Base-by-base conservation (phyloP, 2,113 vertebrate genomes). In the Bostrychus sinensis region DNA sequence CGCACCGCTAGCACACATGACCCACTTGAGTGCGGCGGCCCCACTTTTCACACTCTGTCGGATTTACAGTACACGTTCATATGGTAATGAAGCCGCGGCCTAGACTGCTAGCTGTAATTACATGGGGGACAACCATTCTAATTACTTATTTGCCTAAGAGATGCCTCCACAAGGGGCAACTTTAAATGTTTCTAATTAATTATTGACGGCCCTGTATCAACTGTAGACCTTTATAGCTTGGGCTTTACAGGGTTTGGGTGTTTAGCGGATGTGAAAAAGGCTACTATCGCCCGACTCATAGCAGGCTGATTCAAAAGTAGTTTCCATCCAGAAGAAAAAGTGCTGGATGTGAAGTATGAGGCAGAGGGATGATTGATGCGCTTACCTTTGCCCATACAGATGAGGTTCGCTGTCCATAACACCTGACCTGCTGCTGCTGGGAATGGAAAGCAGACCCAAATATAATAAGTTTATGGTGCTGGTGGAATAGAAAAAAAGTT, bases 121-220 rank as follows among this genome's bases (percentile, higher is more conserved):
- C 81, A 82, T 78, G 54, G 62, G 75, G 79, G 77, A 82, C 78
- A 81, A 71, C 66, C 62, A 73, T 77, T 81, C 55, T 88, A 89
- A 88, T 88, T 83, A 86, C 74, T 84, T 81, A 81, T 89, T 84
- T 86, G 78, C 82, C 72, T 75, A 78, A 76, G 72, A 79, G 85
- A 78, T 62, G 54, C 72, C 70, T 79, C 80, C 71, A 76, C 75
- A 61, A 76, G 76, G 76, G 79, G 64, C 71, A 78, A 72, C 68
- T 75, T 77, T 75, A 81, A 87, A 79, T 81, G 80, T 67, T 87
- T 82, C 60, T 78, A 82, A 81, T 85, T 80, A 85, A 86, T 86
- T 85, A 89, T 85, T 87, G 74, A 90, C 69, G 62, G 51, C 46
- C 73, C 60, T 25, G 14, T 63, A 77, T 70, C 55, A 66, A 32